Percentiles rank a stretch among this genome's conserved stretches.
Evolutionary conservation across 2,888 invertebrate genomes (phyloP).

Genomic region (Drosophila kambysellisi): DNA sequence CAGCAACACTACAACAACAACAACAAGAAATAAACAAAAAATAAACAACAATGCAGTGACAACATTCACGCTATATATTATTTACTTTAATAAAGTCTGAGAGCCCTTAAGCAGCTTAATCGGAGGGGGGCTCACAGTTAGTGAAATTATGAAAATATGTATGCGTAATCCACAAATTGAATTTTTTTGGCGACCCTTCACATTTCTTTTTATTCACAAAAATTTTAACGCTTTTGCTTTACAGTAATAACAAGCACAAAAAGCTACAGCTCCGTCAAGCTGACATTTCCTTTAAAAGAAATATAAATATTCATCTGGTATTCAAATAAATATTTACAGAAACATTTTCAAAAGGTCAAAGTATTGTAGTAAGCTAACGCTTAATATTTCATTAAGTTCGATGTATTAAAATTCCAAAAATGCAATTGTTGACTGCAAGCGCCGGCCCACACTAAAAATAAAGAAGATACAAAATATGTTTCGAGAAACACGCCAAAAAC

Average conservation of each 20-base stretch:
- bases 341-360: conserved; percentile 26
- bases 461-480: conserved; percentile 24
- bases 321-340: conserved; percentile 1
- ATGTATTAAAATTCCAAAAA: conserved; percentile 29
- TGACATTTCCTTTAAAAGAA: conserved; percentile 31
- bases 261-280: conserved; percentile 17
- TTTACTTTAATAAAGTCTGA: conserved; percentile 73
- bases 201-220: conserved; percentile 50
- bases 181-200: conserved; percentile 60
- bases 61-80: conserved; percentile 72
- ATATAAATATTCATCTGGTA: neutral
- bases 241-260: conserved; percentile 21
- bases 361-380: conserved; percentile 14
- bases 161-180: conserved; percentile 41
- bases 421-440: conserved; percentile 54
- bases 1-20: conserved; percentile 39
- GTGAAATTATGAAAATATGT: conserved; percentile 58
- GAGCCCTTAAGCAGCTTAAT: conserved; percentile 24
- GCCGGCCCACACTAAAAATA: conserved; percentile 56
- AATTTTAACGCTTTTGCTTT: conserved; percentile 47
- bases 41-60: conserved; percentile 52
- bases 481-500: conserved; percentile 44
- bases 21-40: conserved; percentile 22
- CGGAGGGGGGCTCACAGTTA: conserved; percentile 38
- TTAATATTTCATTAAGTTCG: conserved; percentile 35